Base-by-base conservation (phyloP, 2,888 invertebrate genomes). In the Cephalotes varians region DNA sequence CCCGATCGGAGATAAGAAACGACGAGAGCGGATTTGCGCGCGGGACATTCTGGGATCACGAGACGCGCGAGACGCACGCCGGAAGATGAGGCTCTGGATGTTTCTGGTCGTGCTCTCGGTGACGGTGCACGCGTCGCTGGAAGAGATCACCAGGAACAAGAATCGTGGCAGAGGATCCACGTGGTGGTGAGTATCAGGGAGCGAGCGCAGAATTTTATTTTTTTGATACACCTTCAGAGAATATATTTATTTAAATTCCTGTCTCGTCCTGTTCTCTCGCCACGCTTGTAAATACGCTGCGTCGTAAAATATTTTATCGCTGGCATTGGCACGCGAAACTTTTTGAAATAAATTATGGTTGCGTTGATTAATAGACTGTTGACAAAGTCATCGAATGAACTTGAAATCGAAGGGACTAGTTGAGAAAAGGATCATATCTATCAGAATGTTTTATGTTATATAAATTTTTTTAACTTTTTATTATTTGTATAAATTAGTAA, bases 161-260 rank as follows among this genome's bases (percentile, higher is more conserved):
- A 97, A 97, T 94, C 96, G 98, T 94, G 98, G 98, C 93, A 96
- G 98, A 93, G 98, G 98, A 94, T 98, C 98, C 92, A 98, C 98
- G 97, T 98, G 98, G 98, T 98, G 98, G 98, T 98, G 95, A 96
- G 98, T 85, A 60, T 49, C 47, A 44, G 40, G n/a, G 56, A 25
- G 28, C 37, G 44, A 31, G 21, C 3, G 18, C 21, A 12, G 40
- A 25, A 12, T 69, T 54, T 54, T 31, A 40, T 15, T 40, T n/a
- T n/a, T n/a, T 77, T 40, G 18, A 51, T 77, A 40, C 28, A 49
- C 25, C 54, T 40, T 56, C 34, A 1, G 37, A n/a, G n/a, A n/a
- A n/a, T n/a, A n/a, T n/a, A 37, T 37, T 28, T 12, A 76, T 2
- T 76, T 15, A 28, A 28, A 51, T 51, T 51, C 37, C 28, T 21